phyloP scores from a whole-genome alignment of 2,113 vertebrate genomes.

The Isichthys henryi region DNA sequence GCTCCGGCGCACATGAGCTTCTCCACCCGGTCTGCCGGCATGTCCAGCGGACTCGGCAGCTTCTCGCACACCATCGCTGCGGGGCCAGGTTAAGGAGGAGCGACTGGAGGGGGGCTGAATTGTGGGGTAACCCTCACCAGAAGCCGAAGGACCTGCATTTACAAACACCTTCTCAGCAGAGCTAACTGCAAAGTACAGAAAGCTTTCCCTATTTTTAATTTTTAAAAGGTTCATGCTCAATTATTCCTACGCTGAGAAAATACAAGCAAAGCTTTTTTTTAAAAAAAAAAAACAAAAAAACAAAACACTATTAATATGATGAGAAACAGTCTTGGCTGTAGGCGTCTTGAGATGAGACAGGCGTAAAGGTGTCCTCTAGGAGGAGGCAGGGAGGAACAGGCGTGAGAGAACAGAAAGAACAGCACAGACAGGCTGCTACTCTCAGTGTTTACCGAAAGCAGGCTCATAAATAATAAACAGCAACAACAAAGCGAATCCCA shows the following conservation, averaged over 20 bases:
- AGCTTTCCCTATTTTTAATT: not conserved
- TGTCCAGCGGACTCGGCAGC: constrained; percentile 83
- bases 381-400: not conserved
- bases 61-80: constrained; percentile 90
- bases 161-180: not conserved
- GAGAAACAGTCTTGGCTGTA: not conserved
- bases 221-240: not conserved
- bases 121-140: not conserved
- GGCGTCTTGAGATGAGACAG: not conserved
- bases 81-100: constrained; percentile 46
- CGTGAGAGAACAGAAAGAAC: not conserved
- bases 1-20: constrained; percentile 77
- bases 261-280: not conserved
- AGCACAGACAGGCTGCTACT: not conserved
- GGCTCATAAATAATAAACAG: not conserved
- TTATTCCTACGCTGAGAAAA: not conserved
- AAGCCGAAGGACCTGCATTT: not conserved
- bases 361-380: not conserved
- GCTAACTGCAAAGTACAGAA: not conserved
- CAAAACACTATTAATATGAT: not conserved
- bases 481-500: not conserved
- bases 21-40: constrained; percentile 77
- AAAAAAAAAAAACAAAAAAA: not conserved
- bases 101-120: not conserved
- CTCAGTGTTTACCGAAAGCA: not conserved